phyloP scores from a whole-genome alignment of 1,140 invertebrate genomes.

The Prorops nasuta region DNA sequence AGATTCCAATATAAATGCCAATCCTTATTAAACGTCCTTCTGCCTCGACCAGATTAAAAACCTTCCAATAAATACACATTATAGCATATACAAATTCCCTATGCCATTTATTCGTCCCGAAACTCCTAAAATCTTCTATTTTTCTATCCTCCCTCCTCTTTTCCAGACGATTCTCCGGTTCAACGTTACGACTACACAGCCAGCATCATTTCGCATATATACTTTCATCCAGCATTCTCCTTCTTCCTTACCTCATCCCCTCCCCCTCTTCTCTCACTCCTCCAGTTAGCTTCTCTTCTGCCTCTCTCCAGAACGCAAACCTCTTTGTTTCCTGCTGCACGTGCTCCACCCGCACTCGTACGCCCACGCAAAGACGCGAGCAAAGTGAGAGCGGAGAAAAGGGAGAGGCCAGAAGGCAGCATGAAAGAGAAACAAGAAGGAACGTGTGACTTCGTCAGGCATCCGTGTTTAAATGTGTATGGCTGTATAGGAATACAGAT shows the following conservation, averaged over 20 bases:
- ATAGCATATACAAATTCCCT: too few species aligned
- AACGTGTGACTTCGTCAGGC: conserved; percentile 26
- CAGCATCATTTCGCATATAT: too few species aligned
- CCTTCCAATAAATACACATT: too few species aligned
- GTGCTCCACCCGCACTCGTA: conserved; percentile 26
- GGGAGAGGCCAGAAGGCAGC: background rate
- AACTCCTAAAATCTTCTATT: too few species aligned
- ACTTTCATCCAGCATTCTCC: background rate
- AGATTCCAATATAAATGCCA: too few species aligned
- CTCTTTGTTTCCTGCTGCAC: conserved; percentile 35
- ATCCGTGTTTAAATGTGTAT: conserved; percentile 32
- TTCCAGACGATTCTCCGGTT: too few species aligned
- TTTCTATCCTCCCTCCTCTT: background rate
- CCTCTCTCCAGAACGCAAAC: conserved; percentile 17
- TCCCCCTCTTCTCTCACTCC: background rate
- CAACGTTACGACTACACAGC: too few species aligned
- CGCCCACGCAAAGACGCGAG: conserved; percentile 6
- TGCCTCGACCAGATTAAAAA: too few species aligned
- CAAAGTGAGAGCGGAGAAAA: background rate
- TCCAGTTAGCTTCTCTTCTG: conserved; percentile 4
- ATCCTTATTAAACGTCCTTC: too few species aligned
- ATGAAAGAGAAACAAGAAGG: background rate
- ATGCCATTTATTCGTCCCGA: too few species aligned
- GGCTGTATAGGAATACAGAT: too few species aligned
- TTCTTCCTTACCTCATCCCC: background rate